Conservation (phyloP, 2,888 invertebrate genomes). For the Danaus chrysippus region DNA sequence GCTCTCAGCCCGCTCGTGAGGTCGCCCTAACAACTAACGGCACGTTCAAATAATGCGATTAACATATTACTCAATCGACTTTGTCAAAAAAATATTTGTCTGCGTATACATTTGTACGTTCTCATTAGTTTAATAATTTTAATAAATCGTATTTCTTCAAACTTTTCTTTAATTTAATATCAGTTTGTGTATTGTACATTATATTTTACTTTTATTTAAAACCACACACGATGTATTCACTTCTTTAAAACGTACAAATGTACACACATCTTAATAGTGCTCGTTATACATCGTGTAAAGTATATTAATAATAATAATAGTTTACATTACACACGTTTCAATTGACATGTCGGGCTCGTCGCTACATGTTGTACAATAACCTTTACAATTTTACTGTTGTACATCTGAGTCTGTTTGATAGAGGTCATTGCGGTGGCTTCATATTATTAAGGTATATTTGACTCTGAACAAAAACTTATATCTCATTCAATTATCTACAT, state of each 20-base stretch:
- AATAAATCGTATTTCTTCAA: background rate
- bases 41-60: too few relatives aligned
- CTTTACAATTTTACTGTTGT: constrained; percentile 45
- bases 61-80: too few relatives aligned
- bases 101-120: constrained; percentile 10
- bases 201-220: too few relatives aligned
- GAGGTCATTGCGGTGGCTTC: constrained; percentile 28
- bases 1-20: constrained; percentile 13
- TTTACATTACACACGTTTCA: constrained; percentile 71
- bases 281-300: constrained; percentile 23
- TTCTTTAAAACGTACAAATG: constrained; percentile 13
- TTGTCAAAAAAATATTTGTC: constrained; percentile 13
- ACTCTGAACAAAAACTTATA: background rate
- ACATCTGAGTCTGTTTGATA: constrained; percentile 25
- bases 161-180: too few relatives aligned
- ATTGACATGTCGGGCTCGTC: constrained; percentile 76
- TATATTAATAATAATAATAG: constrained; percentile 39
- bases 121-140: background rate
- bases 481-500: background rate
- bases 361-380: constrained; percentile 69
- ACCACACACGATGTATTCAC: background rate
- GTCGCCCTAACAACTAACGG: background rate
- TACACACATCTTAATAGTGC: constrained; percentile 12
- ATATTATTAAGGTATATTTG: background rate
- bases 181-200: too few relatives aligned